Evolutionary conservation across 2,113 vertebrate genomes (phyloP).

Genomic region (Vanacampus margaritifer): DNA sequence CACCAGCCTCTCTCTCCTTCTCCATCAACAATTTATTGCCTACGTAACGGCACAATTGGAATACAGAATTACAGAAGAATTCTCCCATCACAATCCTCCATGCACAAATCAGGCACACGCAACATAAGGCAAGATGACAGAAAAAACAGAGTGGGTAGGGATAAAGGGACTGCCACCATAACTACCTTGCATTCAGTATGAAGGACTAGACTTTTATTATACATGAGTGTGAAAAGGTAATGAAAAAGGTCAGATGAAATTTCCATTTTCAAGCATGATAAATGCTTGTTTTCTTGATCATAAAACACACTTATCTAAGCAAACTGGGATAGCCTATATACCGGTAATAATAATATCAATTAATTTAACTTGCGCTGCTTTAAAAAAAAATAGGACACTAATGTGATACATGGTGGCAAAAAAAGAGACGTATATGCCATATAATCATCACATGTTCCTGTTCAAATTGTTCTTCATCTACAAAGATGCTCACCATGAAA

Average conservation of each 20-base stretch:
- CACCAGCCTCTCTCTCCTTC: slow-evolving; percentile 39
- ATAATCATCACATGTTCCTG: background rate
- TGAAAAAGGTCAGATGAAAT: background rate
- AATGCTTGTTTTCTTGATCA: background rate
- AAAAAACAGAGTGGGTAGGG: slow-evolving; percentile 27
- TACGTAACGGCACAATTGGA: slow-evolving; percentile 59
- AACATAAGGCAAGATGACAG: slow-evolving; percentile 11
- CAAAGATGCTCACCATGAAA: background rate
- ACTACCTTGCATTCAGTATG: background rate
- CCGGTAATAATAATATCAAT: too few relatives aligned
- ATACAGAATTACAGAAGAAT: slow-evolving; percentile 45
- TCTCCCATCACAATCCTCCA: slow-evolving; percentile 42
- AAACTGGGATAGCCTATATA: too few relatives aligned
- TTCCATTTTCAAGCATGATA: background rate
- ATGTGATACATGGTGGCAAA: background rate
- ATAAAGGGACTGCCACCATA: background rate
- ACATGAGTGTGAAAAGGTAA: background rate
- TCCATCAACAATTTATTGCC: slow-evolving; percentile 68
- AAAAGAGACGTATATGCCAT: background rate
- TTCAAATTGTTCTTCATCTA: background rate
- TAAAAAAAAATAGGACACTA: too few relatives aligned
- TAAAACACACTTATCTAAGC: background rate
- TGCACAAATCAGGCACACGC: slow-evolving; percentile 33
- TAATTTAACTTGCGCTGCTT: background rate
- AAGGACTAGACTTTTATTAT: background rate